phyloP scores from a whole-genome alignment of 1,140 invertebrate species.

The Achroia grisella region DNA sequence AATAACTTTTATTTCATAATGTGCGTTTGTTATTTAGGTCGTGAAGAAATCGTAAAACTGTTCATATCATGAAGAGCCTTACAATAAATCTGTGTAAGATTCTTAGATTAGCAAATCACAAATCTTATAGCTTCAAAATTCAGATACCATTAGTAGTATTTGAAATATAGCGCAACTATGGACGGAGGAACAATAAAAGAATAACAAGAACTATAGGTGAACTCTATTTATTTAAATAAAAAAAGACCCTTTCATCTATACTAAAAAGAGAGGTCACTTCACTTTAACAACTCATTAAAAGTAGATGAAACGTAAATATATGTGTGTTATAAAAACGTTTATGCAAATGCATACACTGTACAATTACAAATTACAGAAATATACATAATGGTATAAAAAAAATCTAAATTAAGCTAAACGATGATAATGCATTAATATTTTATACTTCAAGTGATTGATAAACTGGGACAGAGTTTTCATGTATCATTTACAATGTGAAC shows the following conservation, averaged over 20 bases:
- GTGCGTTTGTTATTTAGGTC: too few relatives aligned
- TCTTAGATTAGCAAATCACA: too few relatives aligned
- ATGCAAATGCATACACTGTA: constrained; percentile 38
- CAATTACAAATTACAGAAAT: constrained; percentile 39
- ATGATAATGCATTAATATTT: constrained; percentile 20
- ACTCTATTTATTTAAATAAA: constrained; percentile 19
- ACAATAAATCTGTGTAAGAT: too few relatives aligned
- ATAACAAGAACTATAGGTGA: not conserved
- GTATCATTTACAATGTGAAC: constrained; percentile 19
- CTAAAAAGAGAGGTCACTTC: constrained; percentile 24
- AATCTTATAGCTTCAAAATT: too few relatives aligned
- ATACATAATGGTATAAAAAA: constrained; percentile 42
- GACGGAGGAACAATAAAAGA: not conserved
- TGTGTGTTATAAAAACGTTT: constrained; percentile 18
- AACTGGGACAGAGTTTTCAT: constrained; percentile 23
- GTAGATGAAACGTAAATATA: constrained; percentile 21
- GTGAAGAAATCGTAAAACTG: too few relatives aligned
- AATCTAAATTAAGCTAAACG: constrained; percentile 39
- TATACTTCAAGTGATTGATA: constrained; percentile 28
- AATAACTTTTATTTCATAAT: constrained; percentile 23
- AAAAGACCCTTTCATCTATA: constrained; percentile 31
- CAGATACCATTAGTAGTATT: too few relatives aligned
- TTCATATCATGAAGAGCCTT: too few relatives aligned
- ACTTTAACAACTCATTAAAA: constrained; percentile 41
- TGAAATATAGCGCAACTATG: too few relatives aligned